phyloP scores from a whole-genome alignment of 1,140 invertebrate species.

The Helicoverpa zea region DNA sequence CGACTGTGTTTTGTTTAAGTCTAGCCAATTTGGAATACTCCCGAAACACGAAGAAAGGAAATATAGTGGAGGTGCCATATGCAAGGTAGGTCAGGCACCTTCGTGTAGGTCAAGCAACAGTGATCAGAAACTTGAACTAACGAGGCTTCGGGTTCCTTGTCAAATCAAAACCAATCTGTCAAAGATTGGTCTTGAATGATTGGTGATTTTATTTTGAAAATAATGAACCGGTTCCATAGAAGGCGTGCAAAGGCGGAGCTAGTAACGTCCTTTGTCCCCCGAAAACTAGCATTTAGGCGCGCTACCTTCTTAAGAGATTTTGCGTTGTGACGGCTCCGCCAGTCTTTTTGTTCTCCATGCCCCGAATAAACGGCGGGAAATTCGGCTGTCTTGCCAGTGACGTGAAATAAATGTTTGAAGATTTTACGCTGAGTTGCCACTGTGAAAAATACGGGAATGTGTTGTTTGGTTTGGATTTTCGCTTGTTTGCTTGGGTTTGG shows the following conservation, averaged over 20 bases:
- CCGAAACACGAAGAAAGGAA: neutral
- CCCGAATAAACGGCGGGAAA: neutral
- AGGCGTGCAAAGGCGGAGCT: too few species aligned
- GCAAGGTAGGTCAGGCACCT: too few species aligned
- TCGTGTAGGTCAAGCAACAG: too few species aligned
- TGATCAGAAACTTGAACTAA: too few species aligned
- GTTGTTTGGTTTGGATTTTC: neutral
- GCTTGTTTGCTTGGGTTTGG: neutral
- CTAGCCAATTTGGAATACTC: constrained; percentile 28
- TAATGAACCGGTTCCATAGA: too few species aligned
- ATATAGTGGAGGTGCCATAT: too few species aligned
- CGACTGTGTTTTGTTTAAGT: constrained; percentile 33
- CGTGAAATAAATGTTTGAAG: constrained; percentile 25
- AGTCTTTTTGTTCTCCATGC: neutral
- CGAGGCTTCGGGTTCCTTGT: too few species aligned
- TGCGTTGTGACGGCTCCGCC: neutral
- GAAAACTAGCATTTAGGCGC: too few species aligned
- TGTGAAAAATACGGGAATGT: constrained; percentile 10
- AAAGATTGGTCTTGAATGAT: too few species aligned
- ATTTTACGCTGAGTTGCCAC: constrained; percentile 20
- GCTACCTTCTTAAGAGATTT: neutral
- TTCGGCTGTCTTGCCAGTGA: constrained; percentile 5
- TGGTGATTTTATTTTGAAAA: too few species aligned
- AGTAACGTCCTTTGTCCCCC: too few species aligned
- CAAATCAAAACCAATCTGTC: too few species aligned